Base-by-base conservation (phyloP, 1,140 invertebrate genomes). In the Drosophila repleta region DNA sequence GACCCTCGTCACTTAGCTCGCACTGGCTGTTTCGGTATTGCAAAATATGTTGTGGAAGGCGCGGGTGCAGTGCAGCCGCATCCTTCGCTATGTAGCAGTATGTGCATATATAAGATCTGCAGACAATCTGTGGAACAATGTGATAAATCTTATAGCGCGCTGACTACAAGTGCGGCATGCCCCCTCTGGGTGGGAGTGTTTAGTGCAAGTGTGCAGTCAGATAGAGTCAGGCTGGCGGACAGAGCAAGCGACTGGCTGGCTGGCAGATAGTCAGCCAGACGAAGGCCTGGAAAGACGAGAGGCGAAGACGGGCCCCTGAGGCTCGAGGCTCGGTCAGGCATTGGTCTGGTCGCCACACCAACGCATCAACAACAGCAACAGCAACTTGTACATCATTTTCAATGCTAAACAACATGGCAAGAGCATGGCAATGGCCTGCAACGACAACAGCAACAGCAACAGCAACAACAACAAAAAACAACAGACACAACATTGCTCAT, bases 111-210 rank as follows among this genome's bases (percentile, higher is more conserved):
- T 65, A 74, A 70, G 72, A 88, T 88, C 83, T 88, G 83, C 79
- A 88, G 83, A 88, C 83, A 88, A 88, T 88, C 83, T 88, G 83
- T 88, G 83, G 83, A 88, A 88, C 83, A 88, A 88, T 88, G 83
- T 88, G 83, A 88, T 88, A 88, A 88, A 88, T 88, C 83, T 88
- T 88, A 74, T 79, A 76, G 58, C 29, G 66, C 71, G 62, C 63
- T 56, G 69, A 79, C 60, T 73, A 72, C 79, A 66, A 76, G 63
- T 76, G 64, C 76, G 62, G 70, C 81, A 52, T 67, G 39, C 74
- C 74, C 74, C 70, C 80, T 77, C 79, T 82, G 82, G 82, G 82
- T 87, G 82, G 82, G 82, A 85, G 82, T 85, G 82, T 82, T 88
- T 45, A 61, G 37, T 72, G 76, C 52, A 70, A 69, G 66, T 64